Evolutionary conservation across 2,888 invertebrate genomes (phyloP).

Genomic region (Perizoma affinitatum): DNA sequence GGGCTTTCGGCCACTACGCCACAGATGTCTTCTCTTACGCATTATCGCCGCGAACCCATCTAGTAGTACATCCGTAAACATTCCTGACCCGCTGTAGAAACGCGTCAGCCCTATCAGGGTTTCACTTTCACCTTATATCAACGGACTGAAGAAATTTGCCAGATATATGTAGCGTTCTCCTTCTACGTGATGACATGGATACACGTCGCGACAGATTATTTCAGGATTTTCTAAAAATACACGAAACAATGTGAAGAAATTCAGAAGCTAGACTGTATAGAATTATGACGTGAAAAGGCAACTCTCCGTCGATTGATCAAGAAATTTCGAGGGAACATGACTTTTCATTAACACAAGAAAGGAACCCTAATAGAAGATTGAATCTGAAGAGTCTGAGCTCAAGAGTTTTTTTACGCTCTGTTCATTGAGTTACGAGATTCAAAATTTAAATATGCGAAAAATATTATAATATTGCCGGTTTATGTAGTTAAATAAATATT

Average conservation of each 20-base stretch:
- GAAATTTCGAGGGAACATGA: constrained; percentile 23
- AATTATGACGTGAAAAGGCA: constrained; percentile 15
- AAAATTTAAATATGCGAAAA: not conserved
- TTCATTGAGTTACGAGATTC: not conserved
- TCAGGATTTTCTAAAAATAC: not conserved
- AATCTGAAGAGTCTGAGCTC: constrained; percentile 9
- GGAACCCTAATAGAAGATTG: constrained; percentile 12
- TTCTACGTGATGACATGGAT: not conserved
- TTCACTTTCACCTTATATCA: no score
- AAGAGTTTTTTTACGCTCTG: not conserved
- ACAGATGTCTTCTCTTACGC: no score
- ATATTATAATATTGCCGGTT: no score
- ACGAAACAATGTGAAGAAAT: constrained; percentile 4
- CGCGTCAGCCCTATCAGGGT: no score
- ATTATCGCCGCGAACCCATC: no score
- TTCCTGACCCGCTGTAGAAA: no score
- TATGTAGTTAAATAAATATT: no score
- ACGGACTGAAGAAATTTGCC: no score
- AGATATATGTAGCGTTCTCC: no score
- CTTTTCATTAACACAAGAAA: constrained; percentile 25
- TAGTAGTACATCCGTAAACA: no score
- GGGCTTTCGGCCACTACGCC: no score
- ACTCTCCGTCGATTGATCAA: constrained; percentile 20
- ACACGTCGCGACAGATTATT: not conserved
- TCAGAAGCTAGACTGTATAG: constrained; percentile 3